These are phyloP conservation scores for Chionis minor DNA, from an alignment of 2,113 vertebrate genomes.

Conservation along the genomic window DNA sequence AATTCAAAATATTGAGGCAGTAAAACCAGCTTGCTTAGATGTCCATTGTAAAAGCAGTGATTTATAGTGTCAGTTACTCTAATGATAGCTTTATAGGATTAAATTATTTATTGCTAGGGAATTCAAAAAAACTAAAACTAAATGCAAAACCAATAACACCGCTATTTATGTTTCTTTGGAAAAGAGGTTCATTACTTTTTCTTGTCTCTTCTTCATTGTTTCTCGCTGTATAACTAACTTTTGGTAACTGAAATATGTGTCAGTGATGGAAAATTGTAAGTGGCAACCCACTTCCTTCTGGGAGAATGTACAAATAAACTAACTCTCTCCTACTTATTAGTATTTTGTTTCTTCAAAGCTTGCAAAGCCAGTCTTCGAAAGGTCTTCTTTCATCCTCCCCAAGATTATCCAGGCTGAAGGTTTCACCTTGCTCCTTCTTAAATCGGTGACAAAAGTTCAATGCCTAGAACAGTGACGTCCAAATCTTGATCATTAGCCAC, in stretches of 20 bases:
- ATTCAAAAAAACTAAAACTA: constrained; percentile 57
- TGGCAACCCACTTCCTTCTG: not conserved
- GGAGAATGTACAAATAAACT: not conserved
- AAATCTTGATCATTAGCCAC: not conserved
- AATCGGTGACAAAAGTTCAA: not conserved
- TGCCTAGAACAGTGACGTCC: not conserved
- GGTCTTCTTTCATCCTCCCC: not conserved
- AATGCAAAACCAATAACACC: constrained; percentile 56
- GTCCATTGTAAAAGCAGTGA: constrained; percentile 69
- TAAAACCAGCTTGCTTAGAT: constrained; percentile 66
- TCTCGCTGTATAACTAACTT: not conserved
- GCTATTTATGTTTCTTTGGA: constrained; percentile 56
- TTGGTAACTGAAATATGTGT: not conserved
- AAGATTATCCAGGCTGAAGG: not conserved
- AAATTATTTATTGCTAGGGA: constrained; percentile 73
- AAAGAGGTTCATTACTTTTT: not conserved
- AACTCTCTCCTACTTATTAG: not conserved
- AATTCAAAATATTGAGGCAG: constrained; percentile 63
- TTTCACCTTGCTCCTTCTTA: not conserved
- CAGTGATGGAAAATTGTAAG: not conserved
- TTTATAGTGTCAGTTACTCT: constrained; percentile 70
- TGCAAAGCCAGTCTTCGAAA: not conserved
- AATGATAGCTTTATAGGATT: constrained; percentile 74
- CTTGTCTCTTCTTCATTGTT: not conserved
- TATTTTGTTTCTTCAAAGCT: not conserved